phyloP scores from a whole-genome alignment of 1,140 invertebrate species.

The Stegodyphus dumicola region DNA sequence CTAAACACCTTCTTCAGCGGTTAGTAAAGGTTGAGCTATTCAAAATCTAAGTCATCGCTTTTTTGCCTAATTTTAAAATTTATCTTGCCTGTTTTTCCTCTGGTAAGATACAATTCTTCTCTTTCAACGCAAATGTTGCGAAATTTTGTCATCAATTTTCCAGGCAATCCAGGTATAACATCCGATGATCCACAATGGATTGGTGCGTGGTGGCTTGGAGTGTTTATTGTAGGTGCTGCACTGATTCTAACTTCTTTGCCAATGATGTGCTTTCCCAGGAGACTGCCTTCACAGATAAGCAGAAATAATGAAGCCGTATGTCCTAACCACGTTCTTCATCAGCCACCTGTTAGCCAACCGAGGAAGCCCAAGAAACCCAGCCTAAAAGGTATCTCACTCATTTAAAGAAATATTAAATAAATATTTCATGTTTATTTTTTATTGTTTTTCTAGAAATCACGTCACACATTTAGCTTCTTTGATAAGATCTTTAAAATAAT shows the following conservation, averaged over 20 bases:
- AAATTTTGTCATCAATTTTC: background rate
- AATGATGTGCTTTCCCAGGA: slow-evolving; percentile 89
- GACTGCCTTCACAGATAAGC: slow-evolving; percentile 68
- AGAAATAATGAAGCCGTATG: slow-evolving; percentile 29
- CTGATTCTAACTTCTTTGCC: slow-evolving; percentile 83
- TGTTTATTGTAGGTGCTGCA: slow-evolving; percentile 81
- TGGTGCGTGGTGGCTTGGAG: slow-evolving; percentile 89
- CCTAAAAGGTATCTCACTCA: slow-evolving; percentile 44
- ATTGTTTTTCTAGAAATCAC: too few species aligned
- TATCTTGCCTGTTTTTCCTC: too few species aligned
- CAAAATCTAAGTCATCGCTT: too few species aligned
- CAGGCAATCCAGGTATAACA: slow-evolving; percentile 66
- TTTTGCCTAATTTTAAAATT: too few species aligned
- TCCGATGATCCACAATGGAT: slow-evolving; percentile 89
- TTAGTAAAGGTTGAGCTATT: too few species aligned
- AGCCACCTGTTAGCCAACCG: slow-evolving; percentile 2
- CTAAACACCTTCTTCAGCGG: too few species aligned
- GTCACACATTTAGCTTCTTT: too few species aligned
- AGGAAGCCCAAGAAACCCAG: slow-evolving; percentile 48
- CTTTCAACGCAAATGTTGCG: too few species aligned
- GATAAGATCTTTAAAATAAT: too few species aligned
- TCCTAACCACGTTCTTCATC: slow-evolving; percentile 25
- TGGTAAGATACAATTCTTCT: too few species aligned
- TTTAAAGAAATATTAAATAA: too few species aligned
- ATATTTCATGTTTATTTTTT: too few species aligned